A percentile compares a stretch with the other conserved stretches of the same genome.
Evolutionary conservation across 1,140 invertebrate genomes (phyloP).

Genomic region (Drosophila asahinai): DNA sequence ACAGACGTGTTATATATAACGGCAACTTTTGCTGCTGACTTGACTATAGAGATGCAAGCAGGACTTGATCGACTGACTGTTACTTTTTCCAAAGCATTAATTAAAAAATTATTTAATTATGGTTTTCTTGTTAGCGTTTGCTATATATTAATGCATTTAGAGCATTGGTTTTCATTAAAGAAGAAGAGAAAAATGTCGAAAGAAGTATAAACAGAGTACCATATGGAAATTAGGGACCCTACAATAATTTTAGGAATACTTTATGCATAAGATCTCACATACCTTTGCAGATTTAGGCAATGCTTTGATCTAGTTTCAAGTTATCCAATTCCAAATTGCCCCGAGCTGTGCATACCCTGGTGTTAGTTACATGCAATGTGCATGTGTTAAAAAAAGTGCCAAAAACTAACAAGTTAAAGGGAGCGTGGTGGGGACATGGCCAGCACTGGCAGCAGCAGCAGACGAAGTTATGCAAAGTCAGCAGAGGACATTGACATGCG

Average conservation of each 20-base stretch:
- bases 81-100: not conserved
- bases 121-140: no score
- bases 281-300: no score
- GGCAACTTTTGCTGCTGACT: constrained; percentile 78
- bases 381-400: constrained; percentile 63
- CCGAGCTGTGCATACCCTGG: constrained; percentile 12
- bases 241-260: no score
- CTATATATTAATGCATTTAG: no score
- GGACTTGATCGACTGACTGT: constrained; percentile 2
- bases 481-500: constrained; percentile 79
- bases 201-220: no score
- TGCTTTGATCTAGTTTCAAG: not conserved
- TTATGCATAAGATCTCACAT: no score
- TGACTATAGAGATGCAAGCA: constrained; percentile 17
- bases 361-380: constrained; percentile 19
- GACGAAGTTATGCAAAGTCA: constrained; percentile 81
- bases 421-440: not conserved
- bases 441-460: constrained; percentile 29
- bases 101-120: no score
- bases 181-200: no score
- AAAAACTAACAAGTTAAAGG: constrained; percentile 61
- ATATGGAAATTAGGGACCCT: no score
- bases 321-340: not conserved
- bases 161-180: no score
- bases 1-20: constrained; percentile 62